Evolutionary conservation across 2,888 invertebrate species (phyloP).

Genomic region (Acanthosepion lycidas): DNA sequence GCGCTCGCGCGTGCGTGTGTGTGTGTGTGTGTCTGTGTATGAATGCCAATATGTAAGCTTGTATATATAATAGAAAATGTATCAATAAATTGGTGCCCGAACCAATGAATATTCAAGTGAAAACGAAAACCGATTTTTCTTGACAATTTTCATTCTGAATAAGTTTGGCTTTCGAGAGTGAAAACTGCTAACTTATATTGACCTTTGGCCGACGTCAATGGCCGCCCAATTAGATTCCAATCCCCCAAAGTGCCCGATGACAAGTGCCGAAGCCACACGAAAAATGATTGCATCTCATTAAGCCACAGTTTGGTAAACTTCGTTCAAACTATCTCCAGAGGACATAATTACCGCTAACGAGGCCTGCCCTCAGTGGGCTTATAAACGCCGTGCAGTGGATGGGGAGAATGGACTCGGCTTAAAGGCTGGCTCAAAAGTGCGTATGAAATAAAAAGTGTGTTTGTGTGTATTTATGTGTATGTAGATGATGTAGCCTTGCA

Average conservation of each 20-base stretch:
- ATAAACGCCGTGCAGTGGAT: neutral
- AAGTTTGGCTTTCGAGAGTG: neutral
- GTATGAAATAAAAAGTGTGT: too few species aligned
- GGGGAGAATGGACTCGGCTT: neutral
- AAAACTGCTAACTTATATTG: neutral
- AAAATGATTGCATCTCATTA: conserved; percentile 17
- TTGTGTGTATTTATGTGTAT: too few species aligned
- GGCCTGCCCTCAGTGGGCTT: neutral
- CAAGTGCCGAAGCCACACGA: neutral
- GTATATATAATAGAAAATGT: neutral
- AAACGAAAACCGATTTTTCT: neutral
- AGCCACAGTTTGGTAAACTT: neutral
- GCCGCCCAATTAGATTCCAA: neutral
- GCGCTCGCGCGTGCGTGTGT: too few species aligned
- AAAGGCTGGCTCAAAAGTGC: too few species aligned
- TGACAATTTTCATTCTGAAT: neutral
- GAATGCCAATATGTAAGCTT: too few species aligned
- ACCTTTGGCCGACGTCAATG: neutral
- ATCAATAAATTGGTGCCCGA: neutral
- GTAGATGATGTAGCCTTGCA: too few species aligned
- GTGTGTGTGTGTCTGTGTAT: too few species aligned
- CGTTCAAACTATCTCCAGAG: neutral
- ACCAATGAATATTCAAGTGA: neutral
- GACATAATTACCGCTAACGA: neutral
- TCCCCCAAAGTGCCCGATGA: neutral